Base-by-base conservation (phyloP, 2,888 invertebrate species). In the Athetis lepigone region DNA sequence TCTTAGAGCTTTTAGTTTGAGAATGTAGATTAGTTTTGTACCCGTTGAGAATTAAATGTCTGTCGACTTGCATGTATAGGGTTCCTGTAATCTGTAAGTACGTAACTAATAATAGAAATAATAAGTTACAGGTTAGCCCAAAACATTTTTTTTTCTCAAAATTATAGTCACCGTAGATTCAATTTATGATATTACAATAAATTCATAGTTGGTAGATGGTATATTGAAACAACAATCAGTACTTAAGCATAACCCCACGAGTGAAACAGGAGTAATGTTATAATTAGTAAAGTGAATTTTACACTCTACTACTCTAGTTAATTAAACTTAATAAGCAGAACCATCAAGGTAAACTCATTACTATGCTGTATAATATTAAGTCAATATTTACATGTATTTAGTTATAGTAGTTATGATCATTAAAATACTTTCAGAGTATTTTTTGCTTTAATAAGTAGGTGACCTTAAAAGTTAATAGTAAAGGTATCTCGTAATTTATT, bases 341-440 rank as follows among this genome's bases (percentile, higher is more conserved):
- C 8, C 4, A 4, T 23, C 27, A 52, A 40, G 51, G 51, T 40
- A 27, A 39, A 39, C 51, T 36, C 8, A 16, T 54, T 19, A 6
- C 1, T n/a, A n/a, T n/a, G n/a, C n/a, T n/a, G n/a, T n/a, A 27
- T 29, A 9, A 29, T 3, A 33, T 11, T 33, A n/a, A n/a, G n/a
- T n/a, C n/a, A n/a, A n/a, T 33, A 33, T 33, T 33, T 2, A 11
- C n/a, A n/a, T n/a, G 4, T 33, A 33, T 3, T 13, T 33, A 33
- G 33, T 0, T 33, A 33, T 13, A 33, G 13, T 33, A 33, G 33
- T 13, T 33, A 33, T 13, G 1, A 13, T 13, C 13, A 33, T 33
- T 4, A 33, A 33, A 33, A 33, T 33, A 13, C 1, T 1, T 2
- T 2, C 1, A 13, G 0, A n/a, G n/a, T n/a, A n/a, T n/a, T n/a